Evolutionary conservation across 2,113 vertebrate genomes (phyloP), one percentile per base, ranked within the genome.

Genomic region (Cryptotis parvus): DNA sequence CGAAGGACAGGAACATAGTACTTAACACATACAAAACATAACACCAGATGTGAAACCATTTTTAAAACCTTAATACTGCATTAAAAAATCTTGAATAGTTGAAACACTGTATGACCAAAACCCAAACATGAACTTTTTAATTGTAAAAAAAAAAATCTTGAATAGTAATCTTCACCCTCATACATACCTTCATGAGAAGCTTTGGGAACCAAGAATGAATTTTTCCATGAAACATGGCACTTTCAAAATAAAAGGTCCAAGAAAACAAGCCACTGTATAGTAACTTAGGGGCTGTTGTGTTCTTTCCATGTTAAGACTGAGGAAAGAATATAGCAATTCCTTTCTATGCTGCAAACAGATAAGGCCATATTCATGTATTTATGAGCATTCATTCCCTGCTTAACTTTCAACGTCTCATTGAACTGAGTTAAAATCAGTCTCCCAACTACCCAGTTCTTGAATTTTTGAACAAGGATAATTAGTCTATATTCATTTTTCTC

Each of bases 401-500:
- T 39, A 92, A 65, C 6, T 43, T 89, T n/a, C 49, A 52, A 45
- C 49, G 45, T 1, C 31, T 81, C 39, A 61, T 9, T 18, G 45
- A 80, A 68, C 1, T 27, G 29, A 91, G 75, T 26, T n/a, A 49
- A 35, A 76, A 37, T 41, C 35, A 72, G 20, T 3, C 63, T 39
- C 4, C 18, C 20, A 12, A 6, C 45, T 49, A 41, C 33, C 24
- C 43, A 81, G 69, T 80, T 80, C 31, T 81, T 82, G 24, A 43
- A 55, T 58, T 89, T n/a, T 81, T 72, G 16, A 75, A 72, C 14
- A 63, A 43, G 31, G n/a, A 22, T 76, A 58, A 80, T 74, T 61
- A 79, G 84, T 9, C 79, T 58, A 75, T 39, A 9, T 76, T 89
- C 75, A 61, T 58, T 91, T n/a, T n/a, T n/a, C n/a, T n/a, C n/a